These are phyloP conservation scores for Empis stercorea DNA, from an alignment of 2,888 invertebrate genomes.

Conservation along the genomic window DNA sequence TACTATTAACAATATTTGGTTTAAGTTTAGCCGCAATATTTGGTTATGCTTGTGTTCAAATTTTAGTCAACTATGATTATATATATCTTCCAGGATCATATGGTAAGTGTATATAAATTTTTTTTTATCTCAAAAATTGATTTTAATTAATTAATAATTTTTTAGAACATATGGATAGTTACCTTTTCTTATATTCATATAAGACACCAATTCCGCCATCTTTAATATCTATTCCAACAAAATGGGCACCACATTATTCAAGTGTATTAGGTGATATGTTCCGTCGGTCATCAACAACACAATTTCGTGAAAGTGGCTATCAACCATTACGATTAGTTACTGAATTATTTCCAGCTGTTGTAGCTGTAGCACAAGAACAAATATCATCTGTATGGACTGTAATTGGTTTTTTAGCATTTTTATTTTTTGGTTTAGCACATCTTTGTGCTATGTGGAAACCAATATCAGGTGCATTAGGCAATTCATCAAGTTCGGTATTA, in stretches of 20 bases:
- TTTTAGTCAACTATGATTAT: constrained; percentile 60
- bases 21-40: constrained; percentile 63
- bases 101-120: constrained; percentile 44
- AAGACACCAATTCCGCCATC: constrained; percentile 49
- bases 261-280: constrained; percentile 32
- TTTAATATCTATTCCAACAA: constrained; percentile 38
- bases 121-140: too few relatives aligned
- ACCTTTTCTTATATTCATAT: constrained; percentile 51
- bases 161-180: constrained; percentile 58
- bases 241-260: constrained; percentile 32
- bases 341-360: constrained; percentile 78
- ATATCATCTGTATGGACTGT: constrained; percentile 82
- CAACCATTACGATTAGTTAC: constrained; percentile 74
- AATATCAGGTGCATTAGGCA: constrained; percentile 63
- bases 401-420: constrained; percentile 70
- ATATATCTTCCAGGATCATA: constrained; percentile 71
- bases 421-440: constrained; percentile 77
- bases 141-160: too few relatives aligned
- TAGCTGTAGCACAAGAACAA: constrained; percentile 58
- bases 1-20: constrained; percentile 59
- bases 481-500: constrained; percentile 61
- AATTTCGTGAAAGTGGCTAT: constrained; percentile 55
- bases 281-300: constrained; percentile 19
- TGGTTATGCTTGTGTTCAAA: constrained; percentile 70
- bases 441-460: constrained; percentile 86